Conservation (phyloP, 1,140 invertebrate genomes). For the Drosophila chauvacae region DNA sequence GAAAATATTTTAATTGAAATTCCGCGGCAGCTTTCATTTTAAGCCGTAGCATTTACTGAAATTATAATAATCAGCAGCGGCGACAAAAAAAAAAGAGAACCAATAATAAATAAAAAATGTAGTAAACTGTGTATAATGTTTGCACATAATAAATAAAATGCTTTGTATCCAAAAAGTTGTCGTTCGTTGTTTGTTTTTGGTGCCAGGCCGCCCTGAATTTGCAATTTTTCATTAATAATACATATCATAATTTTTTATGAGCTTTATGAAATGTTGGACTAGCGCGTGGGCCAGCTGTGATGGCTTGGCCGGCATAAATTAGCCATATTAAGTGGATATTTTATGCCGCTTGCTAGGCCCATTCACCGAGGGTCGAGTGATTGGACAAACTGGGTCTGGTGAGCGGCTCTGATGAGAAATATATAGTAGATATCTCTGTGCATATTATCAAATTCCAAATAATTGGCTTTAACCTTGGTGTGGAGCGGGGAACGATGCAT, state of each 20-base stretch:
- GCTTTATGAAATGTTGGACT: constrained; percentile 34
- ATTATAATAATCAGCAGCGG: constrained; percentile 61
- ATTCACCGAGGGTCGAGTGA: constrained; percentile 43
- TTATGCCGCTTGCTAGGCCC: constrained; percentile 49
- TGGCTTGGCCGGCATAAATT: constrained; percentile 66
- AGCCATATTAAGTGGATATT: constrained; percentile 56
- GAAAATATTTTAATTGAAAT: constrained; percentile 72
- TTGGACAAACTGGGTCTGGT: constrained; percentile 48
- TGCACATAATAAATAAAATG: constrained; percentile 64
- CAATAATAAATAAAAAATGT: constrained; percentile 21
- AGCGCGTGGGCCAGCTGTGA: constrained; percentile 39
- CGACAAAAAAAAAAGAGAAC: constrained; percentile 10
- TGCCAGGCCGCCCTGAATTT: constrained; percentile 44
- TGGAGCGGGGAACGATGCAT: constrained; percentile 8
- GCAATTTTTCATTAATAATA: constrained; percentile 72
- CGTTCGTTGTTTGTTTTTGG: constrained; percentile 28
- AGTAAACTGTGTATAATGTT: constrained; percentile 61
- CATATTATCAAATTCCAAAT: constrained; percentile 31
- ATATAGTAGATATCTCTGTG: neutral
- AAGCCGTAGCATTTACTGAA: constrained; percentile 54
- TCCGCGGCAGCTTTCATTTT: constrained; percentile 55
- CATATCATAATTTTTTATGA: constrained; percentile 67
- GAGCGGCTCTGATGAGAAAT: constrained; percentile 3
- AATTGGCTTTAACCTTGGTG: constrained; percentile 33
- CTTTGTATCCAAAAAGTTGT: constrained; percentile 32